A percentile compares a stretch with the other conserved stretches of the same genome.
Evolutionary conservation across 1,140 invertebrate species (phyloP).

Genomic region (Lordiphosa stackelbergi): DNA sequence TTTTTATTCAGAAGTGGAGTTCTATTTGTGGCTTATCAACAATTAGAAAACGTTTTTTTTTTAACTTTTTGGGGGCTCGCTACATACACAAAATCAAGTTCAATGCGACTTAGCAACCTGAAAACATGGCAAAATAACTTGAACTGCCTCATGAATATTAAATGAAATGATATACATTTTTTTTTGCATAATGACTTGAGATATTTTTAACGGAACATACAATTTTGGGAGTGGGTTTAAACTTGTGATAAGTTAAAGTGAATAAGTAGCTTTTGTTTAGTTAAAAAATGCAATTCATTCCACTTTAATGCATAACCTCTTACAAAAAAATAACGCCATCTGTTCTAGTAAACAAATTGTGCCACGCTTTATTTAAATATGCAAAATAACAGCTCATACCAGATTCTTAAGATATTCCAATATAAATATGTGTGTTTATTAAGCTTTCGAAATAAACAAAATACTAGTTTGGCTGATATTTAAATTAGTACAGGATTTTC

Average conservation of each 20-base stretch:
- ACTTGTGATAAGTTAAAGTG: slow-evolving; percentile 6
- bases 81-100: slow-evolving; percentile 42
- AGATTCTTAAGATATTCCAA: slow-evolving; percentile 43
- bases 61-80: slow-evolving; percentile 55
- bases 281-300: slow-evolving; percentile 27
- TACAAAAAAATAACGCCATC: slow-evolving; percentile 35
- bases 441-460: slow-evolving; percentile 66
- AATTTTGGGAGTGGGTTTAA: background rate
- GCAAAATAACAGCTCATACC: slow-evolving; percentile 43
- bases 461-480: slow-evolving; percentile 76
- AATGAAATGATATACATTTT: slow-evolving; percentile 28
- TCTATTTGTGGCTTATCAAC: slow-evolving; percentile 2
- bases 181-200: slow-evolving; percentile 32
- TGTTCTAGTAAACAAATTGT: slow-evolving; percentile 67
- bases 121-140: slow-evolving; percentile 16
- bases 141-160: slow-evolving; percentile 54
- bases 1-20: background rate
- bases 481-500: slow-evolving; percentile 72
- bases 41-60: slow-evolving; percentile 2
- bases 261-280: slow-evolving; percentile 5
- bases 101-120: slow-evolving; percentile 35
- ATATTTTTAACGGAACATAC: slow-evolving; percentile 19
- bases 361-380: slow-evolving; percentile 50
- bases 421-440: slow-evolving; percentile 17
- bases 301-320: slow-evolving; percentile 30